Evolutionary conservation across 2,113 vertebrate genomes (phyloP).

Genomic region (Corythornis vintsioides): DNA sequence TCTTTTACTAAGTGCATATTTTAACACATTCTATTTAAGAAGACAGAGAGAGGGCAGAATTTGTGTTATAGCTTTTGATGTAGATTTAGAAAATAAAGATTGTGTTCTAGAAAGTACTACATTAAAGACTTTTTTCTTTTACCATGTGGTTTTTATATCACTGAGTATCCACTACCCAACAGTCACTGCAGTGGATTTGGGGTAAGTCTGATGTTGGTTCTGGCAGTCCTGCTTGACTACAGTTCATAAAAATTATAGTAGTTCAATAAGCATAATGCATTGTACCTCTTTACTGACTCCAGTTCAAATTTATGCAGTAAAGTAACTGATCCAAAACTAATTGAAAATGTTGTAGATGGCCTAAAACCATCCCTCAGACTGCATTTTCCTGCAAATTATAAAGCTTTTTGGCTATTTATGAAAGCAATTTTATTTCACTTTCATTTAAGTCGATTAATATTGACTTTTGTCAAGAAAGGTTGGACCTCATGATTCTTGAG

Average conservation of each 20-base stretch:
- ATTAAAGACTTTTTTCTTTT: not conserved
- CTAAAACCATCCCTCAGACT: not conserved
- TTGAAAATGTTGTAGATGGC: not conserved
- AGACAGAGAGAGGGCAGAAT: not conserved
- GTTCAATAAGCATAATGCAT: not conserved
- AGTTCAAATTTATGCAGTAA: not conserved
- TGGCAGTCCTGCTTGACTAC: not conserved
- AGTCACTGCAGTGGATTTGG: not conserved
- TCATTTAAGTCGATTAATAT: slow-evolving; percentile 18
- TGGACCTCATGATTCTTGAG: not conserved
- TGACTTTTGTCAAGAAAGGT: not conserved
- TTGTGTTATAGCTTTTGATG: not conserved
- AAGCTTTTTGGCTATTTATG: not conserved
- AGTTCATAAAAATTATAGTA: not conserved
- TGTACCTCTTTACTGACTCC: not conserved
- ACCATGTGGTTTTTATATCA: not conserved
- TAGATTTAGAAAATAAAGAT: not conserved
- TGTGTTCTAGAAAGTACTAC: not conserved
- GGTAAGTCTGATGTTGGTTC: not conserved
- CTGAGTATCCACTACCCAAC: not conserved
- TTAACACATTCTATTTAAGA: not conserved
- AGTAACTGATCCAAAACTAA: not conserved
- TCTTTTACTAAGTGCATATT: not conserved
- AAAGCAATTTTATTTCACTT: not conserved
- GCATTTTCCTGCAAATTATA: not conserved